Base-by-base conservation (phyloP, 2,113 vertebrate genomes). In the Collichthys lucidus region DNA sequence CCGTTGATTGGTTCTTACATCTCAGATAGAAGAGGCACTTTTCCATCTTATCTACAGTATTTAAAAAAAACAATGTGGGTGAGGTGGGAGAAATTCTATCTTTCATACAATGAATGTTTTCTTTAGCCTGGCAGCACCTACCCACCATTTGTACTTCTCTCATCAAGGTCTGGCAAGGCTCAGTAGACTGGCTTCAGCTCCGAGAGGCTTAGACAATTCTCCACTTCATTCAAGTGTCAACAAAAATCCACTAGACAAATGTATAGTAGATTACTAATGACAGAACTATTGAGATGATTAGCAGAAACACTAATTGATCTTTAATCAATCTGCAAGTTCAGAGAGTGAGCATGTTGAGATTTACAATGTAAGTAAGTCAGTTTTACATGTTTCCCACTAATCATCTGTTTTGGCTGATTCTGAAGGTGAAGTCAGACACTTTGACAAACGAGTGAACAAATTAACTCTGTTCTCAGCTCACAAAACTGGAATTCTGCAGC, bases 31-130 rank as follows among this genome's bases (percentile, higher is more conserved):
- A 71, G 22, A 64, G 7, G 11, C 72, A 29, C 16, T 59, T 62
- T 71, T 59, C 50, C 29, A 64, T 65, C 52, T 75, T 24, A 44
- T 59, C 44, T 16, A 16, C 8, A 55, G 24, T 24, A 20, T n/a
- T n/a, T 57, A 56, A 62, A 73, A 35, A 50, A 61, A 44, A 44
- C 59, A 60, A 60, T 78, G 81, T 84, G 73, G 77, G 50, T 70
- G 69, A 78, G 63, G 81, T 59, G 57, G 59, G n/a, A 72, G 47
- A 72, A 72, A 71, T 56, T 35, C 17, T 70, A 16, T 76, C 29
- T 53, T 64, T 74, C 76, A 55, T 50, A 77, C 42, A 73, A 68
- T 68, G 31, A 15, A 19, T 64, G 52, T 57, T 74, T 69, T 75
- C 42, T 60, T 26, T n/a, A 60, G 55, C 40, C 49, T 67, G 46